These are phyloP conservation scores for human (Homo sapiens) DNA, from an alignment of 2,113 vertebrate genomes.

Conservation along the genomic window GRCh38 chr13:71658501-71659000, in stretches of 20 bases:
- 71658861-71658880: not conserved
- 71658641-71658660: constrained; percentile 64
- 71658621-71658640: constrained; percentile 53
- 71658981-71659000: not conserved
- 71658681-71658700: constrained; percentile 74
- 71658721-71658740: constrained; percentile 65
- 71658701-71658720: constrained; percentile 68
- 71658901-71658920: not conserved
- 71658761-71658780: constrained; percentile 47
- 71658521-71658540: no score
- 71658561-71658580: not conserved
- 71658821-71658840: not conserved
- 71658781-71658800: constrained; percentile 28
- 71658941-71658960: constrained; percentile 15
- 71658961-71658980: not conserved
- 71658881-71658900: not conserved
- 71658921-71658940: not conserved
- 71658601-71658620: constrained; percentile 55
- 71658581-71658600: constrained; percentile 64
- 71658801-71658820: constrained; percentile 46
- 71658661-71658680: constrained; percentile 61
- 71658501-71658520: no score
- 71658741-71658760: constrained; percentile 60
- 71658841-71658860: not conserved
- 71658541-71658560: no score